Conservation (phyloP, 2,888 invertebrate species). For the Lordiphosa fenestrarum region DNA sequence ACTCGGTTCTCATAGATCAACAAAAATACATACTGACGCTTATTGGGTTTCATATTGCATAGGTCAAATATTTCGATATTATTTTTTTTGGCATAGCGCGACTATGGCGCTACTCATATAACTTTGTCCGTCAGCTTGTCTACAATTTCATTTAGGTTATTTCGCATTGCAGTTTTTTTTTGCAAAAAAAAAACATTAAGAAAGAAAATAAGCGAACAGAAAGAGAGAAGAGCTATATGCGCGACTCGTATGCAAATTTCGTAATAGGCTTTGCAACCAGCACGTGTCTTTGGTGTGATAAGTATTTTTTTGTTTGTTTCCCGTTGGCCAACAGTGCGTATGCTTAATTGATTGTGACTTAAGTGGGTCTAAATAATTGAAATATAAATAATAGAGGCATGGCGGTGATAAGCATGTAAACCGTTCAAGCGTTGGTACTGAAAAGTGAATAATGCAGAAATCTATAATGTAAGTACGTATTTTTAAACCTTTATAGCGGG, state of each 20-base stretch:
- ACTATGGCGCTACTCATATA: slow-evolving; percentile 9
- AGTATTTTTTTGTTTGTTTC: slow-evolving; percentile 3
- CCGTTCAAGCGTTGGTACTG: too few species aligned
- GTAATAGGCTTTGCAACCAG: slow-evolving; percentile 17
- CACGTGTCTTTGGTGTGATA: slow-evolving; percentile 24
- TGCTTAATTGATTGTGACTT: slow-evolving; percentile 27
- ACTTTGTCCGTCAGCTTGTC: slow-evolving; percentile 35
- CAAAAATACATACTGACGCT: background rate
- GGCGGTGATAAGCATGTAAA: too few species aligned
- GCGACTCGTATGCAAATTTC: slow-evolving; percentile 23
- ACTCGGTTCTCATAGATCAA: slow-evolving; percentile 1
- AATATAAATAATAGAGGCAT: too few species aligned
- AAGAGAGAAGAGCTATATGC: too few species aligned
- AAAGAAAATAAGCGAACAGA: too few species aligned
- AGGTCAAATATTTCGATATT: slow-evolving; percentile 52
- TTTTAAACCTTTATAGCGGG: too few species aligned
- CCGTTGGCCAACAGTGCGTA: slow-evolving; percentile 33
- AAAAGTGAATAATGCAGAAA: too few species aligned
- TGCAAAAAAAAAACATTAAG: slow-evolving; percentile 22
- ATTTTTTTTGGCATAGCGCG: slow-evolving; percentile 18
- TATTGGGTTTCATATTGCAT: slow-evolving; percentile 39
- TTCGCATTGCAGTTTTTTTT: slow-evolving; percentile 43
- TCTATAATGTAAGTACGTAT: too few species aligned
- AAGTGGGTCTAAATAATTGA: slow-evolving; percentile 1
- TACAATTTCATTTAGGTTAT: slow-evolving; percentile 63